Percentiles rank a stretch among this genome's conserved stretches.
These are phyloP conservation scores for Caenorhabditis tropicalis DNA, from an alignment of 1,140 invertebrate species.

Conservation along the genomic window DNA sequence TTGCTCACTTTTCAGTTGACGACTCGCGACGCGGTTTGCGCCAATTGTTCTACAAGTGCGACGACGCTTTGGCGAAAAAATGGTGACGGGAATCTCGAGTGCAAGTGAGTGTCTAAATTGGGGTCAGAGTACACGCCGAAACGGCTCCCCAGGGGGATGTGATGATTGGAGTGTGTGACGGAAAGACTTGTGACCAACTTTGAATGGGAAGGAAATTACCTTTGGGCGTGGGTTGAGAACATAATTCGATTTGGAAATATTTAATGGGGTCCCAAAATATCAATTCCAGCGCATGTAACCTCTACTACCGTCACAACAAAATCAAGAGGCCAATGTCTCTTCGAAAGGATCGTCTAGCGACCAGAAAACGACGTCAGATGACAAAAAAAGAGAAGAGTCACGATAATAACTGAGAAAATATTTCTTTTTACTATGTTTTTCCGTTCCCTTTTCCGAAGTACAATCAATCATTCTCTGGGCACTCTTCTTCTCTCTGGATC, in stretches of 20 bases:
- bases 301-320: conserved; percentile 27
- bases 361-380: background rate
- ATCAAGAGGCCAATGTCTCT: background rate
- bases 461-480: conserved; percentile 18
- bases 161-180: conserved; percentile 31
- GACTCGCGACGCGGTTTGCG: background rate
- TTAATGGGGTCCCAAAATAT: too few relatives aligned
- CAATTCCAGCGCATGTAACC: conserved; percentile 12
- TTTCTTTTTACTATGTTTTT: too few relatives aligned
- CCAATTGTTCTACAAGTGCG: background rate
- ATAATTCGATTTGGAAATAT: background rate
- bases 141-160: background rate
- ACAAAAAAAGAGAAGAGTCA: background rate
- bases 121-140: conserved; percentile 9
- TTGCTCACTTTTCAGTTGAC: background rate
- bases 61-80: conserved; percentile 16
- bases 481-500: background rate
- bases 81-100: conserved; percentile 27
- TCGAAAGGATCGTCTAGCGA: background rate
- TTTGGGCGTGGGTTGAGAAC: background rate
- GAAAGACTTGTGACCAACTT: conserved; percentile 7
- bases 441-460: conserved; percentile 24
- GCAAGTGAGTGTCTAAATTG: conserved; percentile 28
- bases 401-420: too few relatives aligned
- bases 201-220: background rate